These are phyloP conservation scores for Festucalex cinctus DNA, from an alignment of 2,113 vertebrate species.

Conservation along the genomic window DNA sequence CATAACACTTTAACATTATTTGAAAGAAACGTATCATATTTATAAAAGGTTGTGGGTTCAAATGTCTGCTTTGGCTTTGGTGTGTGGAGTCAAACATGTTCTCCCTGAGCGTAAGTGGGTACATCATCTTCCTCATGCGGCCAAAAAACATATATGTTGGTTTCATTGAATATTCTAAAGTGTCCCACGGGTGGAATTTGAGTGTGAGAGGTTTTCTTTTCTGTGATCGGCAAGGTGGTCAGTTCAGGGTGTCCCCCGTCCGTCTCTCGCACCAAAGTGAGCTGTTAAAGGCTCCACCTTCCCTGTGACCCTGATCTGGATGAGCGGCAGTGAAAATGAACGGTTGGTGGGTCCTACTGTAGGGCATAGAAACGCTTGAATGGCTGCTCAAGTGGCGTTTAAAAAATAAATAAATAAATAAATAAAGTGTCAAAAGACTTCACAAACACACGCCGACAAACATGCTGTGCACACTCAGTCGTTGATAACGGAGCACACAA, in stretches of 20 bases:
- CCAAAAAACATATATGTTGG: background rate
- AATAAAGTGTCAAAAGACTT: background rate
- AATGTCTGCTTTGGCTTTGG: background rate
- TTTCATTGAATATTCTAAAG: background rate
- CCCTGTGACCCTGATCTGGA: background rate
- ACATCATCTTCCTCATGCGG: background rate
- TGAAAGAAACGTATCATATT: background rate
- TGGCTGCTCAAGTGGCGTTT: background rate
- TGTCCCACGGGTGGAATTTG: background rate
- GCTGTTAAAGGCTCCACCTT: background rate
- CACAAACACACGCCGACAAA: background rate
- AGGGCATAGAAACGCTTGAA: constrained; percentile 1
- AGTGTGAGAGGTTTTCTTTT: background rate
- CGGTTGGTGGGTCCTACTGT: background rate
- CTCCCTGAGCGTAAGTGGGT: background rate
- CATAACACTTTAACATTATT: constrained; percentile 1
- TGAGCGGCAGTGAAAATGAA: background rate
- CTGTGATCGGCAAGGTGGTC: background rate
- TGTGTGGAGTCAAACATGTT: background rate
- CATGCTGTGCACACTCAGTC: constrained; percentile 16
- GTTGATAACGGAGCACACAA: constrained; percentile 49
- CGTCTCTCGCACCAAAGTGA: background rate
- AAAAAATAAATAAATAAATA: background rate
- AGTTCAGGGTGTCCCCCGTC: background rate
- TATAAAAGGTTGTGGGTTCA: background rate